A percentile compares a stretch with the other conserved stretches of the same genome.
Conservation (phyloP, 2,888 invertebrate genomes). For the Colletes collaris region DNA sequence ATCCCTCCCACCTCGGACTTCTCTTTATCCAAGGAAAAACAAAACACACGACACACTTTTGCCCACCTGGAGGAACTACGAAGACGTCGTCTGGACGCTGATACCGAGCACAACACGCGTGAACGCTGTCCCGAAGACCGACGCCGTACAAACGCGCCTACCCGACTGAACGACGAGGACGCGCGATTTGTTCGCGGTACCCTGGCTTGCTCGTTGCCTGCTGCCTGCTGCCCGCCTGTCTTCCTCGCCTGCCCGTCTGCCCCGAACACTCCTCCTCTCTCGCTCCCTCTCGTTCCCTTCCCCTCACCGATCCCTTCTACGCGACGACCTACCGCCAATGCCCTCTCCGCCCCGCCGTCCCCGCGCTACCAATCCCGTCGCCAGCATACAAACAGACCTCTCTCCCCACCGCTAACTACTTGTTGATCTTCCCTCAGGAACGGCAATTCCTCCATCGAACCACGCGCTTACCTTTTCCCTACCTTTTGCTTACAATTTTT, state of each 20-base stretch:
- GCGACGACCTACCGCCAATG: constrained; percentile 8
- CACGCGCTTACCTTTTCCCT: constrained; percentile 1
- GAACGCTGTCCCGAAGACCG: constrained; percentile 17
- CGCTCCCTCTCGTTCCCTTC: constrained; percentile 6
- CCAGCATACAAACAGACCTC: constrained; percentile 65
- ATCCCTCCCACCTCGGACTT: constrained; percentile 3
- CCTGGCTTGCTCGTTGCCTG: constrained; percentile 39
- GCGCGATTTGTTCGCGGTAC: constrained; percentile 66
- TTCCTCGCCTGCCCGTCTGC: constrained; percentile 46
- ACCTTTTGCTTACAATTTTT: too few species aligned
- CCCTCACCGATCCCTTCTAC: background rate
- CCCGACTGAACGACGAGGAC: constrained; percentile 69
- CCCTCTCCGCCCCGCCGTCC: constrained; percentile 22
- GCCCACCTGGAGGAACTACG: background rate
- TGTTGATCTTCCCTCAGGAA: constrained; percentile 74
- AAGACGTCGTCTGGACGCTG: background rate
- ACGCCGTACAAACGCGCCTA: constrained; percentile 71
- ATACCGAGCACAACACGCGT: constrained; percentile 24
- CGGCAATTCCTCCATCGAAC: constrained; percentile 37
- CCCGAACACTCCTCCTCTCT: constrained; percentile 37
- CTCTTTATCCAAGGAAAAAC: constrained; percentile 5
- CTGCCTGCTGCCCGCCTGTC: constrained; percentile 41
- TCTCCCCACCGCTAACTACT: constrained; percentile 66
- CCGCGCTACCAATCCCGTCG: constrained; percentile 46
- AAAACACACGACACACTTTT: constrained; percentile 29